A percentile compares a stretch with the other conserved stretches of the same genome.
phyloP scores from a whole-genome alignment of 1,140 invertebrate species.

The Phocides pigmalion region DNA sequence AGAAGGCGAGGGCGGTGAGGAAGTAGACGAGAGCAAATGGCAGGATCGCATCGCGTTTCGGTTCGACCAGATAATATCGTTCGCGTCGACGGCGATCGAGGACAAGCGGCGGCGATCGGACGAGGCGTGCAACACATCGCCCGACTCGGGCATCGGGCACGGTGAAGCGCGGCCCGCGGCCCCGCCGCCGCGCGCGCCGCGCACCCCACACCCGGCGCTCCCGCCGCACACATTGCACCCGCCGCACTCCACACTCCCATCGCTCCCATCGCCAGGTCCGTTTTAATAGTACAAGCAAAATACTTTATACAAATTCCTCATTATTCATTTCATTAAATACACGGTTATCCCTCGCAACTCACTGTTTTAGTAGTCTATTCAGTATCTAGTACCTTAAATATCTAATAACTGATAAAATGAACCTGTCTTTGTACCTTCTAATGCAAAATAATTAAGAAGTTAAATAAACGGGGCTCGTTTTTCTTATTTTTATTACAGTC shows the following conservation, averaged over 20 bases:
- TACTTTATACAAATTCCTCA: too few species aligned
- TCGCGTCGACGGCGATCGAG: slow-evolving; percentile 93
- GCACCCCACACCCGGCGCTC: slow-evolving; percentile 69
- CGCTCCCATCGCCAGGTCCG: slow-evolving; percentile 31
- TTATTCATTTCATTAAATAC: too few species aligned
- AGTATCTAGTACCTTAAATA: too few species aligned
- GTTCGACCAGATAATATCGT: slow-evolving; percentile 93
- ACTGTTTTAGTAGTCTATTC: too few species aligned
- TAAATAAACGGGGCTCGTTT: too few species aligned
- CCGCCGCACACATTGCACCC: slow-evolving; percentile 61
- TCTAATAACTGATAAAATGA: too few species aligned
- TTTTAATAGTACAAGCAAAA: slow-evolving; percentile 12
- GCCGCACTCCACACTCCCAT: slow-evolving; percentile 58
- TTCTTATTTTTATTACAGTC: too few species aligned
- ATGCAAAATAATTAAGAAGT: too few species aligned
- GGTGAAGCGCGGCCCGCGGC: slow-evolving; percentile 85
- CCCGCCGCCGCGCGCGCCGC: slow-evolving; percentile 85
- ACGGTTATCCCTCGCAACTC: too few species aligned
- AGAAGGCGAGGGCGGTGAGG: slow-evolving; percentile 84
- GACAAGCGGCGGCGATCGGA: slow-evolving; percentile 89
- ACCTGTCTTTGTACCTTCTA: too few species aligned
- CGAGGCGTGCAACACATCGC: slow-evolving; percentile 89
- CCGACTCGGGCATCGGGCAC: slow-evolving; percentile 91
- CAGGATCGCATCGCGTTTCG: slow-evolving; percentile 93
- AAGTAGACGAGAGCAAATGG: slow-evolving; percentile 89